phyloP scores from a whole-genome alignment of 2,888 invertebrate genomes.

The Erebia aethiops region DNA sequence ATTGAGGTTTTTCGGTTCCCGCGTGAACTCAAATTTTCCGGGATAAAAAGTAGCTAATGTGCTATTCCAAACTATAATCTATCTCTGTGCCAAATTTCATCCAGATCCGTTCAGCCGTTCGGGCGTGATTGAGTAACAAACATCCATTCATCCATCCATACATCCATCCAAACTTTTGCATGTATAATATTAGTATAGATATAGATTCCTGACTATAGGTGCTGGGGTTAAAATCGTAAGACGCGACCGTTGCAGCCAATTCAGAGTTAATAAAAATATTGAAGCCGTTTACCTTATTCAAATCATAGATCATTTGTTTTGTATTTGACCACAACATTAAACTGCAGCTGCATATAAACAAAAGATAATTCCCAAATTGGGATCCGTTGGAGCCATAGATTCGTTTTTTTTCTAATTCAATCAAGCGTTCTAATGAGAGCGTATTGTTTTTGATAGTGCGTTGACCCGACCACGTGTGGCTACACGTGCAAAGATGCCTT shows the following conservation, averaged over 20 bases:
- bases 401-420: conserved; percentile 47
- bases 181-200: no score
- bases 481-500: conserved; percentile 68
- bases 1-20: no score
- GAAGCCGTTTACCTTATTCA: not conserved
- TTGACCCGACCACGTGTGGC: conserved; percentile 72
- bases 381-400: conserved; percentile 40
- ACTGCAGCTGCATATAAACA: conserved; percentile 66
- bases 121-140: no score
- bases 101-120: no score
- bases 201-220: no score
- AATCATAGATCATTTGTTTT: conserved; percentile 1
- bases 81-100: no score
- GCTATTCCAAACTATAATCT: no score
- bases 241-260: not conserved
- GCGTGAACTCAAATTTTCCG: no score
- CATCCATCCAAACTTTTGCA: no score
- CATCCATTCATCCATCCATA: no score
- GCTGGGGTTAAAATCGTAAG: no score
- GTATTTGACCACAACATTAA: conserved; percentile 43
- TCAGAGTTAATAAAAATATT: not conserved
- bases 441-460: conserved; percentile 67
- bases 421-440: conserved; percentile 55
- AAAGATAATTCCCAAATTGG: conserved; percentile 51
- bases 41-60: no score